Evolutionary conservation across 23 tunicate species (phyloP).

Genomic region (Corella eumyota): DNA sequence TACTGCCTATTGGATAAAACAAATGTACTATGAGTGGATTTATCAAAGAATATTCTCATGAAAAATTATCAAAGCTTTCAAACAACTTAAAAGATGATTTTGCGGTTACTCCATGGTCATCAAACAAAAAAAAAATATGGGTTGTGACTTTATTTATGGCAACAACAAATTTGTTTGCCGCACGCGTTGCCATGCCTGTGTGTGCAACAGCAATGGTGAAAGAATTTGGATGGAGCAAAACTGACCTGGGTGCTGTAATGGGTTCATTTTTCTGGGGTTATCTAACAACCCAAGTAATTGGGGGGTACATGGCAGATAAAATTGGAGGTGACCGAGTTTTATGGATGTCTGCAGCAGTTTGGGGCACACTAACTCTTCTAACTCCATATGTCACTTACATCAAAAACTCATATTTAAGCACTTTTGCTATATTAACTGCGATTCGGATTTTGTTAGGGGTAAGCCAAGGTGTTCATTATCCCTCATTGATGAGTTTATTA

Average conservation of each 20-base stretch:
- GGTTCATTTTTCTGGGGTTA: conserved; percentile 97
- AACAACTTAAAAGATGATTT: too few relatives aligned
- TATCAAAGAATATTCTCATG: too few relatives aligned
- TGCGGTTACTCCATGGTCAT: too few relatives aligned
- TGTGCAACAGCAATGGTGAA: conserved; percentile 74
- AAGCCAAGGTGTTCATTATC: conserved; percentile 86
- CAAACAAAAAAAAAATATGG: conserved; percentile 39
- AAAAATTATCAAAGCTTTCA: too few relatives aligned
- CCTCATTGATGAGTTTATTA: conserved; percentile 82
- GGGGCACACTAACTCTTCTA: conserved; percentile 53
- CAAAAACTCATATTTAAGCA: not conserved
- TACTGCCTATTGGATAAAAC: too few relatives aligned
- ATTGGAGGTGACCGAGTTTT: conserved; percentile 78
- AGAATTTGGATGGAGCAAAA: conserved; percentile 89
- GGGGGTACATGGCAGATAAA: conserved; percentile 88
- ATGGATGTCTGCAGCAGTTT: conserved; percentile 34
- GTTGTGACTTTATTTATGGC: conserved; percentile 28
- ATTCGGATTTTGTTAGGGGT: conserved; percentile 53
- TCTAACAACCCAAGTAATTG: conserved; percentile 75
- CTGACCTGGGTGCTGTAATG: conserved; percentile 87
- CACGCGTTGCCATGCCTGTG: conserved; percentile 93
- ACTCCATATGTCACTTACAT: conserved; percentile 70
- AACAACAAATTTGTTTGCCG: conserved; percentile 70
- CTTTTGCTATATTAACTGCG: conserved; percentile 28
- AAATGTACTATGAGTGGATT: too few relatives aligned